Base-by-base conservation (phyloP, 2,888 invertebrate species). In the Agonopterix subpropinquella region DNA sequence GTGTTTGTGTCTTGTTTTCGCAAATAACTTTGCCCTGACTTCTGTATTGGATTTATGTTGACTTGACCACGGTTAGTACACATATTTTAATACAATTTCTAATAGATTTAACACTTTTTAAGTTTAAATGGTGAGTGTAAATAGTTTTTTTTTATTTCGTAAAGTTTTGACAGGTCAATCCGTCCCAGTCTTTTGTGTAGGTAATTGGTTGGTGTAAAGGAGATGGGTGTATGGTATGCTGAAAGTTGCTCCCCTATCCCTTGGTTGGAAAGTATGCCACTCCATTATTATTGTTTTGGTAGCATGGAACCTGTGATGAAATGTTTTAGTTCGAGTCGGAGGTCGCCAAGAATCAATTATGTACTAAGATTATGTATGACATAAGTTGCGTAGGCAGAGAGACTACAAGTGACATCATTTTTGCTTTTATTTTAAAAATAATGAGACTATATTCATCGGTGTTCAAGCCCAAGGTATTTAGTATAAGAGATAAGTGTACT, bases 21-120 rank as follows among this genome's bases (percentile, higher is more conserved):
- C 65, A 67, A 71, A 76, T 76, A 78, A 70, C 71, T 70, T 73
- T 65, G 62, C 60, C 63, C 71, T 73, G 75, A 67, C 67, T 66
- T 72, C 67, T 74, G 69, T 80, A 78, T 86, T 83, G 87, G 87
- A 86, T 87, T 83, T 85, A 87, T 87, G 87, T 80, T 77, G 77
- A 76, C 76, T 80, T 80, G 75, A 75, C 63, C 64, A 75, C 81
- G 82, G 87, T 87, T 67, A 83, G 87, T 78, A 54, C 55, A 44
- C 48, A 48, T 54, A 53, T 47, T 44, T 49, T 47, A 47, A 50
- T 50, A 45, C 46, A 54, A 45, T 53, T 49, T 45, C 10, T 15
- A 28, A 47, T 52, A 54, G 58, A 59, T 53, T 54, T 56, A 56
- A 54, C 56, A 55, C 55, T 68, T 65, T 49, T 53, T 60, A 62